These are phyloP conservation scores for Musca domestica DNA, from an alignment of 1,140 invertebrate species.

Conservation along the genomic window DNA sequence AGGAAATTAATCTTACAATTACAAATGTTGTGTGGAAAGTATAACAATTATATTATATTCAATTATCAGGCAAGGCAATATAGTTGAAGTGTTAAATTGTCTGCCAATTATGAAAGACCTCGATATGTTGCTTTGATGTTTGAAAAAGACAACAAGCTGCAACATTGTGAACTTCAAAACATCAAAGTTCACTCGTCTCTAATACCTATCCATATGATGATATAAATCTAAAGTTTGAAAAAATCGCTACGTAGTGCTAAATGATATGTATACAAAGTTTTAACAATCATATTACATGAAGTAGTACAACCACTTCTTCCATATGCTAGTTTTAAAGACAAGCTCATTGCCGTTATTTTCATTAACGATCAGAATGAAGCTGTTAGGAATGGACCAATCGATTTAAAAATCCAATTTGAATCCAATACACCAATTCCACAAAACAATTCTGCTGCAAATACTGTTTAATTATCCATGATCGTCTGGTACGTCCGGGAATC, in stretches of 20 bases:
- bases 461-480: slow-evolving; percentile 40
- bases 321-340: not conserved
- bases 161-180: too few species aligned
- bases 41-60: slow-evolving; percentile 24
- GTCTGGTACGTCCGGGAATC: slow-evolving; percentile 26
- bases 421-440: slow-evolving; percentile 28
- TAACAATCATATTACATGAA: slow-evolving; percentile 25
- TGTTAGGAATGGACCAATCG: slow-evolving; percentile 31
- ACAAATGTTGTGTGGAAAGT: slow-evolving; percentile 27
- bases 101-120: not conserved
- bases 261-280: slow-evolving; percentile 26
- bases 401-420: slow-evolving; percentile 37
- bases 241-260: slow-evolving; percentile 23
- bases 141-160: too few species aligned
- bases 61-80: not conserved
- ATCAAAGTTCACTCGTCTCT: not conserved
- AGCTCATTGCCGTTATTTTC: slow-evolving; percentile 29
- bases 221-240: slow-evolving; percentile 30
- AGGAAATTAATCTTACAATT: slow-evolving; percentile 34
- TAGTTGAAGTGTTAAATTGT: slow-evolving; percentile 1
- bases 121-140: too few species aligned
- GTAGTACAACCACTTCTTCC: not conserved
- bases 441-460: slow-evolving; percentile 34
- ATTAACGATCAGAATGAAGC: slow-evolving; percentile 37
- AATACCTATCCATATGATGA: slow-evolving; percentile 39